These are phyloP conservation scores for Pseudomugil tenellus DNA, from an alignment of 2,797 vertebrate genomes.

Conservation along the genomic window DNA sequence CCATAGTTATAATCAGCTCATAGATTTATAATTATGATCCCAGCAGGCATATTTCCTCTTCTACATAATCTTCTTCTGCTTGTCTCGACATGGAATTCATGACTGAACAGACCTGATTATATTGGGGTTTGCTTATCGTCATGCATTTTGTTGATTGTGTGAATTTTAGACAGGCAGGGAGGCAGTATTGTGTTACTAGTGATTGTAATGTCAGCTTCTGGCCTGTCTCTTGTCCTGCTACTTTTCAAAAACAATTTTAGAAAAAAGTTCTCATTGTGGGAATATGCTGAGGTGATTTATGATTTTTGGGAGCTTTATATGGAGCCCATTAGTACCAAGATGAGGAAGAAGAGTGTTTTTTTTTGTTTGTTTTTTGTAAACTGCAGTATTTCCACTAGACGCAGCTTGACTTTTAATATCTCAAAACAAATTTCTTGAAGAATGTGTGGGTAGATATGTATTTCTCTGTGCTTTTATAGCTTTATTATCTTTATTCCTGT, in stretches of 20 bases:
- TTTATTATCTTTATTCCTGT: background rate
- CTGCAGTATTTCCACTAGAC: background rate
- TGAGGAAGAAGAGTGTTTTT: background rate
- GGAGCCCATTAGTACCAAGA: conserved; percentile 18
- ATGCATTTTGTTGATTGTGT: conserved; percentile 66
- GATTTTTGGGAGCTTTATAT: conserved; percentile 6
- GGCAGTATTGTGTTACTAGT: conserved; percentile 47
- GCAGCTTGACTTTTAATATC: background rate
- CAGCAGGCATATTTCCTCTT: conserved; percentile 78
- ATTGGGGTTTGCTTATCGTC: conserved; percentile 45
- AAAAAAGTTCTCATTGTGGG: conserved; percentile 23
- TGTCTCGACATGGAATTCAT: conserved; percentile 60
- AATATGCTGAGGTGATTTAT: conserved; percentile 10
- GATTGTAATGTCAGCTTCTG: conserved; percentile 44
- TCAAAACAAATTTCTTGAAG: background rate
- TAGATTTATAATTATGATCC: conserved; percentile 83
- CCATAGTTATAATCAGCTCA: conserved; percentile 82
- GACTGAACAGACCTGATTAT: conserved; percentile 68
- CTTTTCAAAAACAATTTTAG: conserved; percentile 17
- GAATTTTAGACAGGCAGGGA: conserved; percentile 43
- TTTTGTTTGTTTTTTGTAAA: background rate
- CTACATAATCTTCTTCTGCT: conserved; percentile 68
- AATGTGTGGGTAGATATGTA: background rate
- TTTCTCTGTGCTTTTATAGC: background rate
- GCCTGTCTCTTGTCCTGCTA: conserved; percentile 20